Conservation (phyloP, 2,113 vertebrate genomes). For the Turnix velox region DNA sequence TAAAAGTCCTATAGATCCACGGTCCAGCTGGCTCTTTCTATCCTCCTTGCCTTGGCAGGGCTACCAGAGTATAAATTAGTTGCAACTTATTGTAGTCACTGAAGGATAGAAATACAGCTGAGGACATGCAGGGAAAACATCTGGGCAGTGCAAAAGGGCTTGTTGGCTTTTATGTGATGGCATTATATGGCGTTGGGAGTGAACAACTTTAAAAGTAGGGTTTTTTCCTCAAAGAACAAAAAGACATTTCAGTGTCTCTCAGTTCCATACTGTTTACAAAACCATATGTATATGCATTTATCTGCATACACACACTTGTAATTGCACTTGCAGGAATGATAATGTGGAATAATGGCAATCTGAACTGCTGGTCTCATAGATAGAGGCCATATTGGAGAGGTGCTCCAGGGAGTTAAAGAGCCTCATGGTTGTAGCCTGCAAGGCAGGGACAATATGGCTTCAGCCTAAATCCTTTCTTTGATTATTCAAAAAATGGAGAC, state of each 20-base stretch:
- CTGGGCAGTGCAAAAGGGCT: background rate
- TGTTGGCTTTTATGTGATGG: conserved; percentile 18
- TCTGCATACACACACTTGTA: accelerated
- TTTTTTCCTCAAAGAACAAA: background rate
- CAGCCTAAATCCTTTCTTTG: background rate
- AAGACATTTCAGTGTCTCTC: background rate
- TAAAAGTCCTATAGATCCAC: background rate
- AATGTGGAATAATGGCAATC: background rate
- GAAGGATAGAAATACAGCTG: conserved; percentile 35
- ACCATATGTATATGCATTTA: accelerated
- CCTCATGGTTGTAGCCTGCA: background rate
- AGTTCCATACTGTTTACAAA: background rate
- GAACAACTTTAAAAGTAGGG: background rate
- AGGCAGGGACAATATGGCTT: background rate
- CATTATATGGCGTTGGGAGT: background rate
- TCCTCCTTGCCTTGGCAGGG: background rate
- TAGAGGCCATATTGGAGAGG: background rate
- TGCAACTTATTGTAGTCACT: background rate
- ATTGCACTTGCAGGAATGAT: background rate
- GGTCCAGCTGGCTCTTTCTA: background rate
- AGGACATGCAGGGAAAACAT: background rate
- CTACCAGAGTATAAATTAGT: conserved; percentile 8
- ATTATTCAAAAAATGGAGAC: background rate
- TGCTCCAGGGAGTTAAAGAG: background rate
- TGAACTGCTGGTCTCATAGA: background rate